Evolutionary conservation across 2,888 invertebrate species (phyloP).

Genomic region (Ichneumoninae sp.): DNA sequence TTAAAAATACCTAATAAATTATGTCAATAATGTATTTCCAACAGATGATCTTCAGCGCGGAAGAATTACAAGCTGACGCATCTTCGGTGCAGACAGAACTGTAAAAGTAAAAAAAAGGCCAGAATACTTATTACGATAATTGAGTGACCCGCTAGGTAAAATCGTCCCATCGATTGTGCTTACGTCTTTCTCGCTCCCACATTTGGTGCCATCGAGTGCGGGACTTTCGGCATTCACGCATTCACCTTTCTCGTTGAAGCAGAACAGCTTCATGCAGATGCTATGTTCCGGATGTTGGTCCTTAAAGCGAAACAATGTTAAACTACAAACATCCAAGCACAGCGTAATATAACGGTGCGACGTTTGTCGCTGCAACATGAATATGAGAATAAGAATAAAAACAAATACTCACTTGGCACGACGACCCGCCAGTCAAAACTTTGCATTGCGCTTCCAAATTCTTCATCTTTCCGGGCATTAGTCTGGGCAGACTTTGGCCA

Average conservation of each 20-base stretch:
- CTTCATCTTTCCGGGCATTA: constrained; percentile 16
- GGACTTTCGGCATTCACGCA: background rate
- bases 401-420: background rate
- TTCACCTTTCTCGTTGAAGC: background rate
- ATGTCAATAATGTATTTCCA: no score
- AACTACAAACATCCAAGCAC: background rate
- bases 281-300: background rate
- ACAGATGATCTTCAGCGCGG: background rate
- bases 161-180: background rate
- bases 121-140: background rate
- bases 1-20: background rate
- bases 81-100: constrained; percentile 32
- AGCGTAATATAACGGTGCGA: background rate
- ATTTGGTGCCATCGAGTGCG: constrained; percentile 43
- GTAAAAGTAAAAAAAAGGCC: background rate
- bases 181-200: constrained; percentile 38
- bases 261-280: constrained; percentile 38
- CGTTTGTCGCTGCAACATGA: background rate
- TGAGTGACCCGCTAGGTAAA: background rate
- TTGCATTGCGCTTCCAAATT: constrained; percentile 18
- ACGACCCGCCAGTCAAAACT: background rate
- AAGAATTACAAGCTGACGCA: constrained; percentile 16
- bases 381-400: background rate
- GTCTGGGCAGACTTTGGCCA: background rate
- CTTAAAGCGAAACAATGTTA: background rate